phyloP scores from a whole-genome alignment of 2,113 vertebrate species.

The Gulo gulo region DNA sequence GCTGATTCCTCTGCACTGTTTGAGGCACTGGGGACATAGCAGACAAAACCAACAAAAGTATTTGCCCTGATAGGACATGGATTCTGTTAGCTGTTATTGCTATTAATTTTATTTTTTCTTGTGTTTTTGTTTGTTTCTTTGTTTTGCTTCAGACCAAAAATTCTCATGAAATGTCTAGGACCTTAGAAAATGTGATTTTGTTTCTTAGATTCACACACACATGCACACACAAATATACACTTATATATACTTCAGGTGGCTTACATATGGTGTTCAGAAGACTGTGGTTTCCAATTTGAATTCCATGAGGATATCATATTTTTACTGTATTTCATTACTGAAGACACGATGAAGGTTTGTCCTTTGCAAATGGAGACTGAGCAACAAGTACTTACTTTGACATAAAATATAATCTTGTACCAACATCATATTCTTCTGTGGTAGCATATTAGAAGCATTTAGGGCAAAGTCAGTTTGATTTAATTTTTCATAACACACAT shows the following conservation, averaged over 20 bases:
- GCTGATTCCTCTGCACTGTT: neutral
- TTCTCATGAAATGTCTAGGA: neutral
- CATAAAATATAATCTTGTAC: neutral
- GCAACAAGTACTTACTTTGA: neutral
- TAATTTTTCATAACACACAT: neutral
- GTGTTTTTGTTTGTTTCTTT: neutral
- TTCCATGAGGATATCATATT: conserved; percentile 14
- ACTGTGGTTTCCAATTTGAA: conserved; percentile 13
- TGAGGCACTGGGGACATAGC: neutral
- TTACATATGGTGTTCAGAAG: neutral
- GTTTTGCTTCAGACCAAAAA: neutral
- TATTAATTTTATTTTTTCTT: neutral
- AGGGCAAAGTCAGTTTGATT: neutral
- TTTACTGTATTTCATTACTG: neutral
- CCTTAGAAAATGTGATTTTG: conserved; percentile 48
- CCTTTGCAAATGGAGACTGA: conserved; percentile 5
- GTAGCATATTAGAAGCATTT: neutral
- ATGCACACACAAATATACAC: too few species aligned
- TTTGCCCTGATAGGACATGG: neutral
- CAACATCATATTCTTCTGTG: neutral
- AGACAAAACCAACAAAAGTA: neutral
- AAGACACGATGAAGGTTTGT: neutral
- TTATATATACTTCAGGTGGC: neutral
- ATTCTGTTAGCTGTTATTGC: neutral
- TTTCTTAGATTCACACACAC: neutral